Conservation (phyloP, 2,888 invertebrate genomes). For the Acronicta alni region DNA sequence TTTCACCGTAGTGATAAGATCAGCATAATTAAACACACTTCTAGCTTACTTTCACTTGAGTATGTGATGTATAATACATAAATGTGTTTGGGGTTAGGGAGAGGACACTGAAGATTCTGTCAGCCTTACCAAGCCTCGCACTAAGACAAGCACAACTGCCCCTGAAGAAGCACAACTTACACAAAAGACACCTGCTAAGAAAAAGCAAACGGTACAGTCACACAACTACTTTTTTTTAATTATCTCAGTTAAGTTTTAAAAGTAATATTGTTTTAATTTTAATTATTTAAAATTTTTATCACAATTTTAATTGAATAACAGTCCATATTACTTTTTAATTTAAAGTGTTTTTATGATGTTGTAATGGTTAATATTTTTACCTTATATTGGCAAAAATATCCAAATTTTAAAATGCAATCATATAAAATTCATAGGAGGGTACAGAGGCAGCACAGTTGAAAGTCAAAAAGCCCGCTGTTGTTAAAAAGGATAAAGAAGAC, state of each 20-base stretch:
- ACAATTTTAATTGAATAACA: no score
- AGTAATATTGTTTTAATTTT: neutral
- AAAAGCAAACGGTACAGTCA: constrained; percentile 83
- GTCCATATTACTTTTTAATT: no score
- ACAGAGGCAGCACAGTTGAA: constrained; percentile 84
- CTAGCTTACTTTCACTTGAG: constrained; percentile 46
- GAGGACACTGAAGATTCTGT: constrained; percentile 87
- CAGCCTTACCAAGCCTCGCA: constrained; percentile 83
- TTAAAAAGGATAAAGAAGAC: constrained; percentile 76
- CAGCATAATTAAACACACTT: constrained; percentile 14
- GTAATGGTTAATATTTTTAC: no score
- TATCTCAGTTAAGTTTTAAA: constrained; percentile 74
- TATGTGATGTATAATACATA: constrained; percentile 57
- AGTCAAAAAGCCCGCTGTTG: constrained; percentile 84
- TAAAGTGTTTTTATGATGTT: no score
- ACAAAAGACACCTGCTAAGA: constrained; percentile 87
- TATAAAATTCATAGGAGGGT: constrained; percentile 77
- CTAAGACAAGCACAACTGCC: constrained; percentile 86
- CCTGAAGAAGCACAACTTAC: constrained; percentile 86
- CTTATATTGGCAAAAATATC: neutral
- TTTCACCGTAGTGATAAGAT: constrained; percentile 23
- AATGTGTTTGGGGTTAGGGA: constrained; percentile 76
- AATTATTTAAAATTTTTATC: neutral
- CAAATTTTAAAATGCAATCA: constrained; percentile 36
- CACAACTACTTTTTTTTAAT: constrained; percentile 64